These are phyloP conservation scores for Enteromius treurensis DNA, from an alignment of 2,797 vertebrate species.

Conservation along the genomic window DNA sequence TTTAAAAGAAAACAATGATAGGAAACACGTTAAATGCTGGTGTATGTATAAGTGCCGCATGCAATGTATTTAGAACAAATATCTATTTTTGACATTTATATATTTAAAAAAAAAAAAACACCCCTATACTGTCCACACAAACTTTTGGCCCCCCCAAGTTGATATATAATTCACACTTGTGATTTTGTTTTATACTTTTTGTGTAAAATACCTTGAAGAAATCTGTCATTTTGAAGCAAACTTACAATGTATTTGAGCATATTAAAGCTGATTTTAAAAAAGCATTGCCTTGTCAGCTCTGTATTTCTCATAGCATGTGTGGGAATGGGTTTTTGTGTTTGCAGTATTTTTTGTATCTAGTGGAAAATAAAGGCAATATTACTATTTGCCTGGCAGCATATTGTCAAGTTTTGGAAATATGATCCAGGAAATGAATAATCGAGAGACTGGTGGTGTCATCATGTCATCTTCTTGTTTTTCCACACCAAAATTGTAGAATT, in stretches of 20 bases:
- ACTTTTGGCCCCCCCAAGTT: conserved; percentile 30
- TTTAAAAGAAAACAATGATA: conserved; percentile 54
- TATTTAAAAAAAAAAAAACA: not conserved
- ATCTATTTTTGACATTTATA: conserved; percentile 58
- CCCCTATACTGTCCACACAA: conserved; percentile 33
- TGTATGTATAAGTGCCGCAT: conserved; percentile 41
- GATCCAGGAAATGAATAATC: not conserved
- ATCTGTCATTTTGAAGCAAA: conserved; percentile 51
- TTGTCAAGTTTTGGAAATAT: not conserved
- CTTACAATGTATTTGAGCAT: conserved; percentile 56
- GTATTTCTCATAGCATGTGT: not conserved
- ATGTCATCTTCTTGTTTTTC: not conserved
- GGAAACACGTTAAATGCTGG: conserved; percentile 27
- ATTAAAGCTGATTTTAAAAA: conserved; percentile 58
- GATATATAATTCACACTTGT: conserved; percentile 53
- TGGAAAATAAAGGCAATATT: not conserved
- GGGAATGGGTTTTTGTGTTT: not conserved
- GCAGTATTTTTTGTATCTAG: not conserved
- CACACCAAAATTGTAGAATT: not conserved
- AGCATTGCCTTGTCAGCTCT: not conserved
- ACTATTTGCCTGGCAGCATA: not conserved
- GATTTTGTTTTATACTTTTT: conserved; percentile 59
- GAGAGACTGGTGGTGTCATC: too few species aligned
- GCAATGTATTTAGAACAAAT: conserved; percentile 54
- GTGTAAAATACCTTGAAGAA: conserved; percentile 54